Evolutionary conservation across 2,888 invertebrate genomes (phyloP).

Genomic region (Heliconius sara): DNA sequence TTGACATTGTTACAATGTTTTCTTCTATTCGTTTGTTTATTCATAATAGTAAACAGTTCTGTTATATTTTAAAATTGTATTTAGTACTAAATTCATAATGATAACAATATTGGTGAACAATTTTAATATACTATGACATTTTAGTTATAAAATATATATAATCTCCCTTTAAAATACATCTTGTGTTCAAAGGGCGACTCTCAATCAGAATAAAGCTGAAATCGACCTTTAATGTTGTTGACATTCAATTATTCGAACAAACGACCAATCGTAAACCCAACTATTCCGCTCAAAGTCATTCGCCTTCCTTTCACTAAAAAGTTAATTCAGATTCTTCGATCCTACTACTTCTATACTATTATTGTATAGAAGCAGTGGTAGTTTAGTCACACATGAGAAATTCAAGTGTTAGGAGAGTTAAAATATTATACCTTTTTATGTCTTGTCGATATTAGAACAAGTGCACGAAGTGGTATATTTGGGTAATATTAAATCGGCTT

Average conservation of each 20-base stretch:
- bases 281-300: constrained; percentile 27
- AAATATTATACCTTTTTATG: too few relatives aligned
- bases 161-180: not conserved
- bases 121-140: too few relatives aligned
- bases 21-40: too few relatives aligned
- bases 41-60: not conserved
- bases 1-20: too few relatives aligned
- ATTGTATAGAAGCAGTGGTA: not conserved
- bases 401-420: too few relatives aligned
- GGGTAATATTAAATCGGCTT: too few relatives aligned
- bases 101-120: not conserved
- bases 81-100: too few relatives aligned
- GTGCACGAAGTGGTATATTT: too few relatives aligned
- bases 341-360: not conserved
- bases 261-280: constrained; percentile 30
- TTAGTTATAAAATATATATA: not conserved
- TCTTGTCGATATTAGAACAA: too few relatives aligned
- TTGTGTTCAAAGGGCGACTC: not conserved
- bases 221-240: constrained; percentile 23
- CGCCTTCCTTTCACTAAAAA: constrained; percentile 19
- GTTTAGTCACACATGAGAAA: too few relatives aligned
- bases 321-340: constrained; percentile 9
- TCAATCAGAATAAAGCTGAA: constrained; percentile 16
- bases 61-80: too few relatives aligned
- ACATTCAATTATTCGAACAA: constrained; percentile 23